Evolutionary conservation across 2,797 vertebrate species (phyloP).

Genomic region (Catostomus latipinnis): DNA sequence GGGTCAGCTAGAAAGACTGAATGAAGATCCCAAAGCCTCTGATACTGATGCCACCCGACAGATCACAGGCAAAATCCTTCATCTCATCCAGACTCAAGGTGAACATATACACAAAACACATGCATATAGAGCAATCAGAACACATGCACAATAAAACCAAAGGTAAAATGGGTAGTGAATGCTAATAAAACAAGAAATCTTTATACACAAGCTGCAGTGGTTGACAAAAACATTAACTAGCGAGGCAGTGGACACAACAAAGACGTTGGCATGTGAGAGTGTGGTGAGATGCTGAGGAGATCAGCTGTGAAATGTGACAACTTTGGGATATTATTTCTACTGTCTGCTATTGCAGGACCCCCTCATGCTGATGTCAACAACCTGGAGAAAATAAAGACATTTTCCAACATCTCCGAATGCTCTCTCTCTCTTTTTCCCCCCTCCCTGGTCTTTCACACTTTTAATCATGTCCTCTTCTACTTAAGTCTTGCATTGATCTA

Average conservation of each 20-base stretch:
- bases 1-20: constrained; percentile 91
- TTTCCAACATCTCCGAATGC: background rate
- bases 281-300: background rate
- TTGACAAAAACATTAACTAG: background rate
- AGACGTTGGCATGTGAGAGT: no score
- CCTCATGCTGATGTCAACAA: background rate
- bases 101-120: constrained; percentile 41
- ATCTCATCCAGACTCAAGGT: constrained; percentile 97
- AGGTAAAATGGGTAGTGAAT: no score
- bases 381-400: background rate
- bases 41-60: constrained; percentile 85
- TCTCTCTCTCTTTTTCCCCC: background rate
- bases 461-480: background rate
- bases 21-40: constrained; percentile 75
- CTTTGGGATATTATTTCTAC: background rate
- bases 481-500: background rate
- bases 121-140: background rate
- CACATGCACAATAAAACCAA: background rate
- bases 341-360: background rate
- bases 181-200: background rate
- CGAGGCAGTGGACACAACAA: no score
- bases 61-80: constrained; percentile 93
- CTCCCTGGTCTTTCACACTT: background rate
- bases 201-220: background rate
- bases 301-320: constrained; percentile 6